Evolutionary conservation across 1,140 invertebrate species (phyloP).

Genomic region (Littorina saxatilis): DNA sequence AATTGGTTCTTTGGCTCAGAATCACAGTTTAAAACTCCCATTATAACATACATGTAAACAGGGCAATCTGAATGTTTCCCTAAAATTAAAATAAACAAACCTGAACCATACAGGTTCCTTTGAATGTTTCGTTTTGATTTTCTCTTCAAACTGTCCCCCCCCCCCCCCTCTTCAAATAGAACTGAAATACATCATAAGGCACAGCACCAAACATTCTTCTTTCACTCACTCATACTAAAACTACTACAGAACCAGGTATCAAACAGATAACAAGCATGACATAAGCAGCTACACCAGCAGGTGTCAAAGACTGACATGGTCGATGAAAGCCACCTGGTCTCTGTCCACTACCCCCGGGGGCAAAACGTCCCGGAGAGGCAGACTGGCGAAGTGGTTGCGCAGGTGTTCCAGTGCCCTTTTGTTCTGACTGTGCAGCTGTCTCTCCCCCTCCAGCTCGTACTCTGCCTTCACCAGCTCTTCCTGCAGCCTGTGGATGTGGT

Average conservation of each 20-base stretch:
- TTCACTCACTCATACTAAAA: no score
- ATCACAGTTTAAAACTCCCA: no score
- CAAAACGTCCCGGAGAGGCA: conserved; percentile 56
- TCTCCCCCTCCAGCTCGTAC: conserved; percentile 54
- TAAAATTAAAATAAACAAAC: no score
- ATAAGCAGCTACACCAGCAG: no score
- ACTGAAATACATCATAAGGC: no score
- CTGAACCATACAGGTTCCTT: no score
- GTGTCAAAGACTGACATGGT: conserved; percentile 27
- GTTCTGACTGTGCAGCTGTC: conserved; percentile 48
- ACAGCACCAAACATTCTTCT: no score
- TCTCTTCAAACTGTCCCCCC: not conserved
- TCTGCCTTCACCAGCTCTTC: conserved; percentile 47
- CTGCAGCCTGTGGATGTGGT: conserved; percentile 52
- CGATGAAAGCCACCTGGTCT: conserved; percentile 54
- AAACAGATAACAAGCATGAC: no score
- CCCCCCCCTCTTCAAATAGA: not conserved
- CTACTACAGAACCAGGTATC: no score
- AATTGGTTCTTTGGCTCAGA: no score
- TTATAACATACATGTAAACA: no score
- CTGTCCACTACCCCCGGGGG: conserved; percentile 50
- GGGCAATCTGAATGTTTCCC: no score
- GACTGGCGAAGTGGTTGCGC: conserved; percentile 60
- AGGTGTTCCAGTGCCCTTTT: conserved; percentile 60
- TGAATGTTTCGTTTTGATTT: not conserved